Percentiles rank a stretch among this genome's conserved stretches.
Evolutionary conservation across 2,113 vertebrate genomes (phyloP).

Genomic region (Dryoscopus gambensis): DNA sequence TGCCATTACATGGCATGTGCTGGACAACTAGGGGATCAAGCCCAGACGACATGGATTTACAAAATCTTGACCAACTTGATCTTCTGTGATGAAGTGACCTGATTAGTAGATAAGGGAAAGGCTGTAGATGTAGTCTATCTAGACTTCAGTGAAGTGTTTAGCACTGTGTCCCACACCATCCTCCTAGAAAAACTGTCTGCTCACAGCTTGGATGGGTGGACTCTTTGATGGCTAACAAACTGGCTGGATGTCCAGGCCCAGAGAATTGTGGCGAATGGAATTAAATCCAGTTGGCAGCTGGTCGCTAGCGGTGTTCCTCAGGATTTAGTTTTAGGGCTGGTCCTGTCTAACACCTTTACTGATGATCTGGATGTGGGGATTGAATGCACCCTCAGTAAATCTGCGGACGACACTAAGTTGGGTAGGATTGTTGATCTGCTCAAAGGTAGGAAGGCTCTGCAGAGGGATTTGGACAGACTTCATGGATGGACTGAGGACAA

Average conservation of each 20-base stretch:
- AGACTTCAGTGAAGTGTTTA: background rate
- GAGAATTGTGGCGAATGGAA: background rate
- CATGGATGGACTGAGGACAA: background rate
- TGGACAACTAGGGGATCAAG: background rate
- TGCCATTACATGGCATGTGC: background rate
- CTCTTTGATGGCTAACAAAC: background rate
- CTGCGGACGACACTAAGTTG: background rate
- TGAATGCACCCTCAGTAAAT: background rate
- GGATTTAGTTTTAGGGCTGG: background rate
- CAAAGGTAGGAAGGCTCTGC: background rate
- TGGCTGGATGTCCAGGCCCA: background rate
- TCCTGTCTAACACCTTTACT: background rate
- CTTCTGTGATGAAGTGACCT: background rate
- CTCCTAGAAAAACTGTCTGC: background rate
- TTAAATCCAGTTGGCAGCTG: background rate
- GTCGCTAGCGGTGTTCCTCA: accelerated
- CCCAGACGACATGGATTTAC: background rate
- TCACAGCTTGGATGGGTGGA: background rate
- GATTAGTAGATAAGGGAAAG: background rate
- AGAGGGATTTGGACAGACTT: background rate
- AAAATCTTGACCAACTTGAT: background rate
- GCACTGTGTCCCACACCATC: background rate
- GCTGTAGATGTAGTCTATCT: background rate
- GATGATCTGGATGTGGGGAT: background rate
- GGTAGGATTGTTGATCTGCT: background rate